These are phyloP conservation scores for Loriculus beryllinus DNA, from an alignment of 2,797 vertebrate species.

Conservation along the genomic window DNA sequence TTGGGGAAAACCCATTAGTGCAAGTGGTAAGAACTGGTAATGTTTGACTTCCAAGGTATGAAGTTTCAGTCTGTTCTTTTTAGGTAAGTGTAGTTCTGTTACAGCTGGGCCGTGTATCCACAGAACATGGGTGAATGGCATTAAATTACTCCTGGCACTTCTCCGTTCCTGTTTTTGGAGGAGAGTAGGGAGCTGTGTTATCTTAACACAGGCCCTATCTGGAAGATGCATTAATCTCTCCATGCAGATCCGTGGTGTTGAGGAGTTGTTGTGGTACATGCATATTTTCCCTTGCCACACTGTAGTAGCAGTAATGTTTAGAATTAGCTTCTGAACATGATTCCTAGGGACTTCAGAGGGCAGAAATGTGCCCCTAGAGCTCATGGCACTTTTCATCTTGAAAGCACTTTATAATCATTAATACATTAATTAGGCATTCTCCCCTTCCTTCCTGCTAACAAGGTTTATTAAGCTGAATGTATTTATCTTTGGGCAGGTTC, in stretches of 20 bases:
- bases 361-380: conserved; percentile 32
- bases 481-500: conserved; percentile 62
- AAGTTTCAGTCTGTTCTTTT: neutral
- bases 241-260: neutral
- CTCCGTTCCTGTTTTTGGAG: neutral
- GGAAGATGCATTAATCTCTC: neutral
- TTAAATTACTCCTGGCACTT: neutral
- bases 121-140: neutral
- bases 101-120: neutral
- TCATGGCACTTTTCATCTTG: conserved; percentile 48
- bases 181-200: neutral
- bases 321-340: neutral
- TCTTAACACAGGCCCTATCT: neutral
- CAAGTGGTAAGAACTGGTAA: neutral
- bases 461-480: conserved; percentile 62
- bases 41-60: neutral
- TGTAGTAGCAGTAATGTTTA: neutral
- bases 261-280: neutral
- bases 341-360: conserved; percentile 8
- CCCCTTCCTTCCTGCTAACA: conserved; percentile 52
- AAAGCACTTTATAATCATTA: conserved; percentile 55
- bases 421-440: conserved; percentile 55
- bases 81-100: neutral
- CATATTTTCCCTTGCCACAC: neutral
- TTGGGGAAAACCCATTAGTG: neutral